Evolutionary conservation across 1,140 invertebrate species (phyloP), one percentile per base, ranked within the genome.

Genomic region (Ips typographus): DNA sequence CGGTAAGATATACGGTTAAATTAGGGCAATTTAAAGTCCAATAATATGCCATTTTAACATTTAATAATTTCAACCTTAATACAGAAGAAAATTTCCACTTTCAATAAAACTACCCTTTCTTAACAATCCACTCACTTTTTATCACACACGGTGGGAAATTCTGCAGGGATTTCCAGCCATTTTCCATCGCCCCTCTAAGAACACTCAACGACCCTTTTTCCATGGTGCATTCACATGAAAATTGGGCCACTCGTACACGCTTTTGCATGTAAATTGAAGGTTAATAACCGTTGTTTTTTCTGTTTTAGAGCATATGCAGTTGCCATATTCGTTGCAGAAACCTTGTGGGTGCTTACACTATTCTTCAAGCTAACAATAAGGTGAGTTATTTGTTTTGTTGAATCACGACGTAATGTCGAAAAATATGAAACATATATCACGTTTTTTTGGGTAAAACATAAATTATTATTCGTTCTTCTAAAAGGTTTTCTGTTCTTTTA

Each of bases 281-380:
- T 55, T 55, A 55, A 55, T 55, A 55, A 1, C 22, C 44, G 7
- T 49, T 49, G 7, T 49, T 49, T 53, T 60, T 47, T 68, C 59
- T 51, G 22, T 69, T 72, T 70, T 56, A 68, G 61, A 51, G 59
- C 57, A 44, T 57, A 51, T 51, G 52, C 66, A 55, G 51, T 59
- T 37, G 40, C 44, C 3, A 65, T 64, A 40, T 44, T 72, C 42
- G 36, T 71, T 6, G 40, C 37, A 38, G 69, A 71, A 43, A 49
- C 67, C 40, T 66, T 66, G 44, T 69, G 71, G 59, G 61, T 72
- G n/a, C 53, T 60, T 36, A 72, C 66, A 43, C 41, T 60, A 47
- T 72, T 72, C 61, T 49, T 72, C 44, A 59, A 60, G n/a, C 36
- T 70, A 22, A 68, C 39, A n/a, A 39, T 70, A 51, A 57, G 66